Evolutionary conservation across 2,113 vertebrate genomes (phyloP).

Genomic region (Silurus meridionalis): DNA sequence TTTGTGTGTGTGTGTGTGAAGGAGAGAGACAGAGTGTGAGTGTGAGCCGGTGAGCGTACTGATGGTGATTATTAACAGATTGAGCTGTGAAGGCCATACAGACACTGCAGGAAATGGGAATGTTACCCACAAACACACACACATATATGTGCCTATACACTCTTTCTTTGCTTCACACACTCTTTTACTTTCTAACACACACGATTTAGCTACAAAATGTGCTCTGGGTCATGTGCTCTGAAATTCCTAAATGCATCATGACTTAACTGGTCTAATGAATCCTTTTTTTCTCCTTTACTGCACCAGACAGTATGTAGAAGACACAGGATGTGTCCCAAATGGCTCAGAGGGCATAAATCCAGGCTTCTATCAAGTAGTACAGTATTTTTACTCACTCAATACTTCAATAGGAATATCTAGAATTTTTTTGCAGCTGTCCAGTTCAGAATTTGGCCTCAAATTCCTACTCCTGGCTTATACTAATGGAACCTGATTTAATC

Average conservation of each 20-base stretch:
- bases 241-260: not conserved
- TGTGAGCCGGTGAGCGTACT: slow-evolving; percentile 13
- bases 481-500: not conserved
- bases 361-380: not conserved
- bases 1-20: not conserved
- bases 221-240: not conserved
- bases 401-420: not conserved
- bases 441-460: not conserved
- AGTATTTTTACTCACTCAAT: not conserved
- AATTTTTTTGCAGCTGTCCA: not conserved
- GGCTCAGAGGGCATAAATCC: not conserved
- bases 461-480: not conserved
- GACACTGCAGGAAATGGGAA: not conserved
- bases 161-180: not conserved
- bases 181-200: not conserved
- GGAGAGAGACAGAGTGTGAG: slow-evolving; percentile 10
- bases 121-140: not conserved
- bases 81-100: slow-evolving; percentile 34
- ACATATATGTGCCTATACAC: not conserved
- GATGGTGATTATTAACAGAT: slow-evolving; percentile 35
- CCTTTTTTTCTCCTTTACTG: not conserved
- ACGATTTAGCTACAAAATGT: not conserved
- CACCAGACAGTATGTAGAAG: not conserved
- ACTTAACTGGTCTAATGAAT: not conserved
- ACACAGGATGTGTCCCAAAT: not conserved